Percentiles rank a stretch among this genome's conserved stretches.
Conservation (phyloP, 2,113 vertebrate species). For the Crypturellus undulatus region DNA sequence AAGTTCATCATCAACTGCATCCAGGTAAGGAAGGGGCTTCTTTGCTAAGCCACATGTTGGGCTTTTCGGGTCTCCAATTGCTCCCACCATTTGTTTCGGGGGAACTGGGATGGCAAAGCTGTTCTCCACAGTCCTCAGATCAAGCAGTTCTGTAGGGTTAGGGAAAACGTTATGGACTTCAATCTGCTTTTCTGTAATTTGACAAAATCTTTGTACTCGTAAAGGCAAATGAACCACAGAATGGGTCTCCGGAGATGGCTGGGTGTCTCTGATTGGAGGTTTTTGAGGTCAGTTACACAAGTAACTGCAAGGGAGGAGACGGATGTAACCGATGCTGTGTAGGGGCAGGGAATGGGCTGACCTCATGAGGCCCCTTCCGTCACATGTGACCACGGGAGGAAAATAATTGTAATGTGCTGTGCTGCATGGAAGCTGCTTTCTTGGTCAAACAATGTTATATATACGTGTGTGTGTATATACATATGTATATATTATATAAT, state of each 20-base stretch:
- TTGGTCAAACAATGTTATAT: not conserved
- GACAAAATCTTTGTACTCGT: not conserved
- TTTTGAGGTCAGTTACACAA: not conserved
- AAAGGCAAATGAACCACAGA: not conserved
- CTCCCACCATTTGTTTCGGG: not conserved
- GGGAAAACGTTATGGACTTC: not conserved
- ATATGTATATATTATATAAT: not conserved
- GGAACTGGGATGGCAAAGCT: not conserved
- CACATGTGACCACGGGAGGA: not conserved
- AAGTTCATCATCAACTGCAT: constrained; percentile 85
- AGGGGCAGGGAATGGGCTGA: not conserved
- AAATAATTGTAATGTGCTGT: not conserved
- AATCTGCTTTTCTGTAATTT: not conserved
- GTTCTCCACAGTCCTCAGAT: not conserved
- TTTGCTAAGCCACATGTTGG: not conserved
- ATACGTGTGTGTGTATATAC: no score
- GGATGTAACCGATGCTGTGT: not conserved
- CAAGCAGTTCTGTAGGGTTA: not conserved
- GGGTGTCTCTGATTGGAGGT: fast-evolving
- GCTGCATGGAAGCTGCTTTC: not conserved
- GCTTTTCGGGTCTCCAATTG: not conserved
- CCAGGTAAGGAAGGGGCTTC: constrained; percentile 74
- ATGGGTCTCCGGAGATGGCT: not conserved
- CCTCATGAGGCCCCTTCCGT: not conserved
- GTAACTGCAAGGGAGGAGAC: not conserved